These are phyloP conservation scores for Acanthopleura granulata DNA, from an alignment of 2,888 invertebrate genomes.

Conservation along the genomic window DNA sequence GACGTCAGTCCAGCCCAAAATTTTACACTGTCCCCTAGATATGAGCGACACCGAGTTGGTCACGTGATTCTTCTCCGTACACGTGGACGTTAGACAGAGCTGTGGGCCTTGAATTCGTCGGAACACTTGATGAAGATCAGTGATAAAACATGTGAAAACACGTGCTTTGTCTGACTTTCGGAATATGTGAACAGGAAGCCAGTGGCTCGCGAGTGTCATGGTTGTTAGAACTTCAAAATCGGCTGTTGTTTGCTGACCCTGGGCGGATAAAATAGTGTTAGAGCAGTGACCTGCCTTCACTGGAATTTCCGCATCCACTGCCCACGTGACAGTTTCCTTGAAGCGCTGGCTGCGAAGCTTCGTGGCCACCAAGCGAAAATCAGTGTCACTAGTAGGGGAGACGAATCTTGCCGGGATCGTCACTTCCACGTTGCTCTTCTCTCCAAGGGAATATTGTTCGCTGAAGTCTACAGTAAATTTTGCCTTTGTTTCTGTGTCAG, in stretches of 20 bases:
- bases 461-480: not conserved
- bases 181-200: not conserved
- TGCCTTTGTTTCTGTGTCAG: not conserved
- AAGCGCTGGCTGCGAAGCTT: not conserved
- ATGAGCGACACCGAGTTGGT: not conserved
- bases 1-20: not conserved
- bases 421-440: not conserved
- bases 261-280: not conserved
- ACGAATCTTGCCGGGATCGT: not conserved
- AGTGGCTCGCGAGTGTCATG: not conserved
- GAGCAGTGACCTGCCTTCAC: not conserved
- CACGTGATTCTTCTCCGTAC: not conserved
- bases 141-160: not conserved
- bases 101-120: not conserved
- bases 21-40: not conserved
- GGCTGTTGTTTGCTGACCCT: not conserved
- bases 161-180: not conserved
- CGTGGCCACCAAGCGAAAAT: not conserved
- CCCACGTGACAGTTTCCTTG: not conserved
- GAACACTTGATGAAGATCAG: not conserved
- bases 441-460: not conserved
- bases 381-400: not conserved
- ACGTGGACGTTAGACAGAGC: not conserved
- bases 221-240: not conserved
- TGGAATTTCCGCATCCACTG: not conserved